Evolutionary conservation across 64 coral and sea anemone genomes (phyloP).

Genomic region (Montipora sp.): DNA sequence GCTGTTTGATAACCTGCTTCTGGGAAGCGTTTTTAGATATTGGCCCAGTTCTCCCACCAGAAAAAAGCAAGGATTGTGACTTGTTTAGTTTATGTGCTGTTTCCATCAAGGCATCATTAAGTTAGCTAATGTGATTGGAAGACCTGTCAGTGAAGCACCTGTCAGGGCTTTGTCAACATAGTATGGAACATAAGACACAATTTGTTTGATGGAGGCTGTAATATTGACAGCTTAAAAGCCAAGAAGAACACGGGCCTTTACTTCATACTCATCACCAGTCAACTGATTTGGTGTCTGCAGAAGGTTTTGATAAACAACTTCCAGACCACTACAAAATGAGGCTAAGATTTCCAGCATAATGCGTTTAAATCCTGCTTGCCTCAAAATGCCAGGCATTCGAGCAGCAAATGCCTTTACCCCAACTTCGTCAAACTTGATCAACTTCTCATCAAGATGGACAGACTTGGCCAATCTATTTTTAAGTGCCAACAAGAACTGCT

Average conservation of each 20-base stretch:
- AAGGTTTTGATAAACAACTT: slow-evolving; percentile 42
- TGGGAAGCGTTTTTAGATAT: background rate
- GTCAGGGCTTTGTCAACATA: slow-evolving; percentile 23
- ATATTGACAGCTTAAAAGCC: slow-evolving; percentile 12
- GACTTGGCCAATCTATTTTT: slow-evolving; percentile 12
- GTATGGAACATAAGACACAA: slow-evolving; percentile 36
- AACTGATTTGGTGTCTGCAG: slow-evolving; percentile 34
- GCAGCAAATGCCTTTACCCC: slow-evolving; percentile 41
- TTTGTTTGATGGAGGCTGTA: slow-evolving; percentile 53
- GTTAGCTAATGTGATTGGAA: slow-evolving; percentile 18
- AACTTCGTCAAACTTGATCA: slow-evolving; percentile 48
- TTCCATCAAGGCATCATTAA: slow-evolving; percentile 63
- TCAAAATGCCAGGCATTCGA: slow-evolving; percentile 13
- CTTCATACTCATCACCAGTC: slow-evolving; percentile 25
- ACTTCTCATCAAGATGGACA: background rate
- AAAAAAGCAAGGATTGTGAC: slow-evolving; percentile 6
- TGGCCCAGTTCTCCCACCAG: background rate
- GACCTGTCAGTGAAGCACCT: slow-evolving; percentile 46
- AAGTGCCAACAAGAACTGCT: background rate
- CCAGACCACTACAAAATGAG: slow-evolving; percentile 30
- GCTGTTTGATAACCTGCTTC: slow-evolving; percentile 16
- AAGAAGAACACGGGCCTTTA: background rate
- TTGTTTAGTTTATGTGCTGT: slow-evolving; percentile 41
- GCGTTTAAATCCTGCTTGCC: slow-evolving; percentile 27
- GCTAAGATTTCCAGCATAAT: slow-evolving; percentile 35